Evolutionary conservation across 2,797 vertebrate genomes (phyloP), one percentile per base, ranked within the genome.

Genomic region (Gymnothorax javanicus): DNA sequence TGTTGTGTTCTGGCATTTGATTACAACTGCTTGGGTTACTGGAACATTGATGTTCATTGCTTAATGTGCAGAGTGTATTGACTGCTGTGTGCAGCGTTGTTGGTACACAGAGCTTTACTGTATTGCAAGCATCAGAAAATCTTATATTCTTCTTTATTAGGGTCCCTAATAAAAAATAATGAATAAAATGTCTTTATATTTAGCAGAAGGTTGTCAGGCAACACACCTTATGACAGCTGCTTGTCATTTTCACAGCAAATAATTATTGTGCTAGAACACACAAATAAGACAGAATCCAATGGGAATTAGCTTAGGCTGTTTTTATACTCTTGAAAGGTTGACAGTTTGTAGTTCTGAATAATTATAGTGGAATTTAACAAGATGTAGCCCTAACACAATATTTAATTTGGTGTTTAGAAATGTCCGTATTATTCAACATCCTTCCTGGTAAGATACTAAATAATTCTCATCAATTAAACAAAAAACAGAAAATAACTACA

Each of bases 351-450:
- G 87, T 69, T 64, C 7, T 25, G 56, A 64, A 57, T 81, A 89
- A 82, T 88, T 84, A 82, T 87, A 85, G 83, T 84, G 79, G 87
- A 81, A 9, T 75, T 75, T 56, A 56, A 56, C 23, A 52, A 52
- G 20, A 81, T 4, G 20, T 56, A 23, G 17, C 43, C 20, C 54
- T 54, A 1, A 79, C 23, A 75, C 50, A 52, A 52, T 33, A 64
- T 75, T 54, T 79, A 0, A 79, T 79, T 52, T 6, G 0, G 15
- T 83, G 58, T 83, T 83, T 59, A 13, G n/a, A 2, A 59, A 83
- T 54, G 23, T 83, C n/a, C 2, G n/a, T 60, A 57, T 83, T 15
- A 83, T 83, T 83, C n/a, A 58, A 57, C 17, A 83, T 83, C n/a
- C 58, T 60, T 6, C n/a, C 58, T 15, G 56, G 9, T 3, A 83